These are phyloP conservation scores for Ptychoptera contaminata DNA, from an alignment of 2,888 invertebrate species.

Conservation along the genomic window DNA sequence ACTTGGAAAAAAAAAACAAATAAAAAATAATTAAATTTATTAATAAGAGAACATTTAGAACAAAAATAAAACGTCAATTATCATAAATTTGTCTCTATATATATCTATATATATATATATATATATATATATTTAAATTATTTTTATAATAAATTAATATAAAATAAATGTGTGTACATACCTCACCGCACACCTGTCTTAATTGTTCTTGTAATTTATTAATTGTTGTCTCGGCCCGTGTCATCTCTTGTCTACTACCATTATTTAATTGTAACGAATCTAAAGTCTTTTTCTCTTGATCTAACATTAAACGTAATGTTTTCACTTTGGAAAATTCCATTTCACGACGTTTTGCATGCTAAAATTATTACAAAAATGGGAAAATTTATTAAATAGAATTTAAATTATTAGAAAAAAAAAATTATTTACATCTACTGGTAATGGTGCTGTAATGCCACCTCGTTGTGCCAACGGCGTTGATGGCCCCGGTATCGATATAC, in stretches of 20 bases:
- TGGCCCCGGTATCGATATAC: slow-evolving; percentile 30
- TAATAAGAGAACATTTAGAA: too few relatives aligned
- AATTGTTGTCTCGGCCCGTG: slow-evolving; percentile 27
- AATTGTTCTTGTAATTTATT: slow-evolving; percentile 28
- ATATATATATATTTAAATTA: background rate
- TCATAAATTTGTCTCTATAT: too few relatives aligned
- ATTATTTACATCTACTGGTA: slow-evolving; percentile 72
- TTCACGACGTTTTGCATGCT: slow-evolving; percentile 76
- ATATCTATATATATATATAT: too few relatives aligned
- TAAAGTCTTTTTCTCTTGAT: slow-evolving; percentile 69
- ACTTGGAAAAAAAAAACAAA: slow-evolving; percentile 1
- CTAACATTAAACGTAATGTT: slow-evolving; percentile 79
- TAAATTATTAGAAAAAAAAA: background rate
- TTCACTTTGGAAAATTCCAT: slow-evolving; percentile 68
- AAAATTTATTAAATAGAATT: slow-evolving; percentile 2
- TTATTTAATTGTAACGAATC: slow-evolving; percentile 43
- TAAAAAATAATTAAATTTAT: slow-evolving; percentile 4
- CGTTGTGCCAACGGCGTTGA: slow-evolving; percentile 37
- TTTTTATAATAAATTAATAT: slow-evolving; percentile 4
- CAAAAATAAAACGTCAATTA: too few relatives aligned
- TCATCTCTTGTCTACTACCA: slow-evolving; percentile 18
- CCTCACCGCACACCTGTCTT: slow-evolving; percentile 30
- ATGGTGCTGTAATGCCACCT: slow-evolving; percentile 64
- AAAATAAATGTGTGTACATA: slow-evolving; percentile 14
- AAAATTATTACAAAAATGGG: slow-evolving; percentile 19